phyloP scores from a whole-genome alignment of 2,113 vertebrate genomes.

The Phaethon lepturus region DNA sequence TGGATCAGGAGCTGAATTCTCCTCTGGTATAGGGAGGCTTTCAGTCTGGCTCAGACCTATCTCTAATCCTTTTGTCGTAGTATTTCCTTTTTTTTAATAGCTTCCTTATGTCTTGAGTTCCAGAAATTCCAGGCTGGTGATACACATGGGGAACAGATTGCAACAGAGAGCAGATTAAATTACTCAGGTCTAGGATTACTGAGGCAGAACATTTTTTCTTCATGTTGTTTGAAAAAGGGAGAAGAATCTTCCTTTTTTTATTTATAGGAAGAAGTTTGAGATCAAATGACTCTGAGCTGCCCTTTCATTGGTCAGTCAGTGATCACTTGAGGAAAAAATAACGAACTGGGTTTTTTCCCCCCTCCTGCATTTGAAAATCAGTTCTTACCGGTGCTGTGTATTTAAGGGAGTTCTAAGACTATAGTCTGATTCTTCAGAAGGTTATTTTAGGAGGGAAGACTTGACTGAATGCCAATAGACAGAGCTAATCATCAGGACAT shows the following conservation, averaged over 20 bases:
- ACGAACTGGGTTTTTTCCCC: fast-evolving
- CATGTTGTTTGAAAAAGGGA: neutral
- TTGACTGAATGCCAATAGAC: conserved; percentile 56
- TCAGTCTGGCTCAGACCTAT: neutral
- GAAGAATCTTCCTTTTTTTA: neutral
- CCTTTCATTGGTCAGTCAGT: neutral
- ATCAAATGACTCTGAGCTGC: neutral
- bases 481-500: conserved; percentile 46
- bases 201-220: neutral
- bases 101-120: conserved; percentile 61
- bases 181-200: conserved; percentile 40
- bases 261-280: neutral
- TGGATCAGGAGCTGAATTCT: neutral
- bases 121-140: conserved; percentile 52
- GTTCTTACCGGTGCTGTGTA: neutral
- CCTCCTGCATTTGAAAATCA: neutral
- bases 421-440: conserved; percentile 42
- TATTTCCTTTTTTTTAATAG: conserved; percentile 50
- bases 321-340: neutral
- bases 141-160: conserved; percentile 49
- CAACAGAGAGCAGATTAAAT: conserved; percentile 41
- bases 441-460: conserved; percentile 54
- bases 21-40: neutral
- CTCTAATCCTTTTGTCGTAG: neutral
- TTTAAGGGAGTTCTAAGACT: conserved; percentile 30